Conservation (phyloP, 2,797 vertebrate genomes). For the Xenops minutus region DNA sequence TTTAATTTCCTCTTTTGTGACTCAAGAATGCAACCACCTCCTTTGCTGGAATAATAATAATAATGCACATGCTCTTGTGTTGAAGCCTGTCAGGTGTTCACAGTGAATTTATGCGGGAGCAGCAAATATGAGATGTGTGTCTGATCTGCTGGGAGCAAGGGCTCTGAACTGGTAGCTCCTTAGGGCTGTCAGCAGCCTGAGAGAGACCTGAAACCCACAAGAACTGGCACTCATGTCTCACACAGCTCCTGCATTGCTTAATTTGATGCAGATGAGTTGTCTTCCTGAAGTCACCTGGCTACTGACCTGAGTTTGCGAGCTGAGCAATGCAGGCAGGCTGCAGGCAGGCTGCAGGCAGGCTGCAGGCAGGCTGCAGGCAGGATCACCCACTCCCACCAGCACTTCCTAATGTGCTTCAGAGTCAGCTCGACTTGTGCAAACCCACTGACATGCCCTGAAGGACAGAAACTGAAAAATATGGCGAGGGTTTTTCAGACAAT, state of each 20-base stretch:
- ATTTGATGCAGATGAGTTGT: background rate
- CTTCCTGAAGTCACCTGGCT: background rate
- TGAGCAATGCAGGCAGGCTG: background rate
- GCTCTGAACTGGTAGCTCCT: background rate
- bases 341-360: background rate
- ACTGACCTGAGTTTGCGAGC: background rate
- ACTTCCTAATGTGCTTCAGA: fast-evolving
- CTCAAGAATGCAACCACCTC: background rate
- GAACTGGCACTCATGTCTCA: background rate
- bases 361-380: background rate
- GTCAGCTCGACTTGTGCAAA: background rate
- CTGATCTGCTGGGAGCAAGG: background rate
- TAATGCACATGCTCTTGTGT: fast-evolving
- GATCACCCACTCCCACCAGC: background rate
- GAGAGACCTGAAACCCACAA: background rate
- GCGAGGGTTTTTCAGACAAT: background rate
- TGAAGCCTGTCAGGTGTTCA: background rate
- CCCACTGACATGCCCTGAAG: background rate
- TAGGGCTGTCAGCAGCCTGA: background rate
- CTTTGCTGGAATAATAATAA: background rate
- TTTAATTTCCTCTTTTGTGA: background rate
- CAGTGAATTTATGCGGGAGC: fast-evolving
- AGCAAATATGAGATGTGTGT: fast-evolving
- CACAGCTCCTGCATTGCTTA: background rate
- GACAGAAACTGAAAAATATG: background rate